These are phyloP conservation scores for Myodes glareolus DNA, from an alignment of 2,113 vertebrate genomes.

Conservation along the genomic window DNA sequence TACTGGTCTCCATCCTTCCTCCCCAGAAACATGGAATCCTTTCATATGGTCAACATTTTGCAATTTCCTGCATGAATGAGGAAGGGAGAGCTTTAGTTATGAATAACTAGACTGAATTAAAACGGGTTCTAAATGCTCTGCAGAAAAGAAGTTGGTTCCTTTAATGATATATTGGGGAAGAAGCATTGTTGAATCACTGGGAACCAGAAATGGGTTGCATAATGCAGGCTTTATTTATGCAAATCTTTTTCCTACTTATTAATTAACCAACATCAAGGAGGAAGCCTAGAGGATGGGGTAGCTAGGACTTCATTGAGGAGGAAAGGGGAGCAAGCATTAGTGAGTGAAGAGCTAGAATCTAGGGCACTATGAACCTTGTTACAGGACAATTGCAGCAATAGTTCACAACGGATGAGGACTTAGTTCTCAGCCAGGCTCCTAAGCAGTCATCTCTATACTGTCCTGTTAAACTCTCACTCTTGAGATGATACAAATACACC, in stretches of 20 bases:
- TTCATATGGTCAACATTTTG: neutral
- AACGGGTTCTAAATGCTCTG: neutral
- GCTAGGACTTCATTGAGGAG: neutral
- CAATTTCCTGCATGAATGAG: neutral
- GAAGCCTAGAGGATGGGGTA: too few relatives aligned
- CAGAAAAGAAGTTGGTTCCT: neutral
- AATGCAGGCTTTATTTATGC: neutral
- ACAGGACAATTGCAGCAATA: accelerated
- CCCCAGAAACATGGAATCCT: neutral
- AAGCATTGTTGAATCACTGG: neutral
- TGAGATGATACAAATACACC: accelerated
- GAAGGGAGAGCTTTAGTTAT: neutral
- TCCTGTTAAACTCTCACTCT: neutral
- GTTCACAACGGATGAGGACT: accelerated
- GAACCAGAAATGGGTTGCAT: constrained; percentile 35
- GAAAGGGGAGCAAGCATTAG: neutral
- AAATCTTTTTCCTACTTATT: neutral
- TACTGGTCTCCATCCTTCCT: neutral
- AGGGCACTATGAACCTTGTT: neutral
- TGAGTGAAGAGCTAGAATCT: neutral
- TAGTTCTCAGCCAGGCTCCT: accelerated
- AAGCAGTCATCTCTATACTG: too few relatives aligned
- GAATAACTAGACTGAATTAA: constrained; percentile 16
- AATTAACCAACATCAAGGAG: neutral
- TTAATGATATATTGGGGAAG: neutral